Evolutionary conservation across 2,113 vertebrate species (phyloP), one percentile per base, ranked within the genome.

Genomic region (Forbesichthys papilliferus): DNA sequence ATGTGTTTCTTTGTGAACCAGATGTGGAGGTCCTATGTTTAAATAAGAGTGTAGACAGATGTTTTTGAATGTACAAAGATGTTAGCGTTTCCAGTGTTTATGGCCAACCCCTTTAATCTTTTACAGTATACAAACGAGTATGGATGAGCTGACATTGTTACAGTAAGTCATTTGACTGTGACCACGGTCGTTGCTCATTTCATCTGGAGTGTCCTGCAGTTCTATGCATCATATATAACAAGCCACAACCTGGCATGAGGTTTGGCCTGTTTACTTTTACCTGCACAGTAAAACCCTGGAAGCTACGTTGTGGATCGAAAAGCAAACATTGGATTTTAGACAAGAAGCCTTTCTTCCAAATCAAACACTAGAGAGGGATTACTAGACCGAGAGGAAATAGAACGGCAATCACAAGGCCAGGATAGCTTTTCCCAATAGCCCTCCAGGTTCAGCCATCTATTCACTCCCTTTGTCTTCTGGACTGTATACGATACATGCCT

Each of bases 401-500:
- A 69, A 72, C 70, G 61, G 54, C 46, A 77, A 80, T 67, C 74
- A 76, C 72, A 74, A 0, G 14, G 27, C 33, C 53, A 54, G 65
- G 47, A 78, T 77, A 73, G 78, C 62, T 36, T 80, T 82, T 84
- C 60, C 71, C 80, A 86, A 83, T 72, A 77, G 51, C 53, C 52
- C 18, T 69, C 54, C 18, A 61, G 58, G 51, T 71, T 52, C 33
- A 8, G 52, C 56, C 51, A 1, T 13, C 48, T 13, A 66, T 27
- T 36, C 34, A 65, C 47, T 48, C 13, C 62, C 55, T 71, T 13
- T 68, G 27, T 68, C n/a, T 14, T 56, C 36, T 7, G 54, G 27
- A 61, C 74, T 11, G 49, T 61, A 27, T 27, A 27, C 57, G 27
- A n/a, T 27, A 27, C 60, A 12, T 34, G 33, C 20, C 6, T 20